A percentile compares a stretch with the other conserved stretches of the same genome.
These are phyloP conservation scores for Protonibea diacanthus DNA, from an alignment of 2,797 vertebrate genomes.

Conservation along the genomic window DNA sequence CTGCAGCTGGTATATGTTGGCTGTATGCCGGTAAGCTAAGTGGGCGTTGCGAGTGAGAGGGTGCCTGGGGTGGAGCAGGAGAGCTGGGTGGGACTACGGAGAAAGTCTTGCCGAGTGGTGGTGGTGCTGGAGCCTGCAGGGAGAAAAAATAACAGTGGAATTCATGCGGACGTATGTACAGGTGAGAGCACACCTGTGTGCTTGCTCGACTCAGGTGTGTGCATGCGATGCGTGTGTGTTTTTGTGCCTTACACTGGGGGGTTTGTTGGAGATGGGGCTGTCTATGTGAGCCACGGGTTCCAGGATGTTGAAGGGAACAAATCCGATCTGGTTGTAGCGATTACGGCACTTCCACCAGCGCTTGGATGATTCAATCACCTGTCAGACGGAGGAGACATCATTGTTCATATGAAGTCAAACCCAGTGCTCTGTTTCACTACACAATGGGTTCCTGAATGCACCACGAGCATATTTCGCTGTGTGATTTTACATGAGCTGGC, in stretches of 20 bases:
- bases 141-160: conserved; percentile 15
- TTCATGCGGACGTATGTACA: conserved; percentile 16
- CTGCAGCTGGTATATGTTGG: conserved; percentile 60
- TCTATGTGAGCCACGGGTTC: conserved; percentile 80
- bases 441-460: background rate
- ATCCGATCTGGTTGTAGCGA: conserved; percentile 88
- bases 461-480: background rate
- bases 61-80: conserved; percentile 27
- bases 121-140: conserved; percentile 72
- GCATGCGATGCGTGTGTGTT: background rate
- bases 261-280: conserved; percentile 52
- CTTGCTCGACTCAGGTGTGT: background rate
- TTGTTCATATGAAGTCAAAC: background rate
- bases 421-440: background rate
- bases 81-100: conserved; percentile 61
- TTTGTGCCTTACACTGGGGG: conserved; percentile 71
- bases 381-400: conserved; percentile 12
- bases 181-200: conserved; percentile 21
- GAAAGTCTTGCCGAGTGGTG: conserved; percentile 57
- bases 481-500: background rate
- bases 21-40: conserved; percentile 64
- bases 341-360: conserved; percentile 95
- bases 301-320: conserved; percentile 93
- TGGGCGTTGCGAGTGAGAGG: conserved; percentile 58
- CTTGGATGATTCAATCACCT: conserved; percentile 92